Evolutionary conservation across 2,113 vertebrate genomes (phyloP), one percentile per base, ranked within the genome.

Genomic region (Cryptomyrus ogoouensis): DNA sequence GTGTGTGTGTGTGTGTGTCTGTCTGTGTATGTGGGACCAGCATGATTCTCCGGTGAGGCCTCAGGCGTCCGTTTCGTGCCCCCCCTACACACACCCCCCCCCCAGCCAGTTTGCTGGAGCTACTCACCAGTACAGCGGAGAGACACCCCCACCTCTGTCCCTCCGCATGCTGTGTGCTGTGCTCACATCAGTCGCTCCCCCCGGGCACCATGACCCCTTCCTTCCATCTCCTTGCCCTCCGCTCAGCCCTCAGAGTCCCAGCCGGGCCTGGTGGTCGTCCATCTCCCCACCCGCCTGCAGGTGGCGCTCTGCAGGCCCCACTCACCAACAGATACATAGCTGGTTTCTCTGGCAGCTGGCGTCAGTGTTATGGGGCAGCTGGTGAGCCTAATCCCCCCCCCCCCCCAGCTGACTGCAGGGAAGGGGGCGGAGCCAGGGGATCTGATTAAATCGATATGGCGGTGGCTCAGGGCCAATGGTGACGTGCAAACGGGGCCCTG

Each of bases 121-220:
- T 91, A 92, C 94, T 94, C 92, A 93, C 90, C 53, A 89, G 93
- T 93, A 92, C 53, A 56, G 17, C 15, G 17, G 52, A 56, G 49
- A 15, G 47, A 49, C 47, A 3, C 47, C 49, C 49, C 49, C 49
- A 50, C 49, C 2, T 50, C 49, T 13, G 49, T 50, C 49, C 49
- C 52, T 31, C n/a, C 39, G 58, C 0, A 0, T 12, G 17, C 8
- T n/a, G 56, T 6, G 19, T 31, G 15, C 86, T 56, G 3, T 58
- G 5, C 27, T 89, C 31, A 13, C 44, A 12, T 42, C 47, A 17
- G 17, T 5, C 6, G 0, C 17, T 15, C 39, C 56, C 24, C 24
- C 5, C 44, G 5, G 44, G 1, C 4, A 3, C 31, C 31, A 1
- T 44, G 19, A 70, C 77, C 62, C n/a, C 83, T n/a, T 24, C 50